Evolutionary conservation across 2,797 vertebrate species (phyloP), one percentile per base, ranked within the genome.

Genomic region (Pangasius larnaudii): DNA sequence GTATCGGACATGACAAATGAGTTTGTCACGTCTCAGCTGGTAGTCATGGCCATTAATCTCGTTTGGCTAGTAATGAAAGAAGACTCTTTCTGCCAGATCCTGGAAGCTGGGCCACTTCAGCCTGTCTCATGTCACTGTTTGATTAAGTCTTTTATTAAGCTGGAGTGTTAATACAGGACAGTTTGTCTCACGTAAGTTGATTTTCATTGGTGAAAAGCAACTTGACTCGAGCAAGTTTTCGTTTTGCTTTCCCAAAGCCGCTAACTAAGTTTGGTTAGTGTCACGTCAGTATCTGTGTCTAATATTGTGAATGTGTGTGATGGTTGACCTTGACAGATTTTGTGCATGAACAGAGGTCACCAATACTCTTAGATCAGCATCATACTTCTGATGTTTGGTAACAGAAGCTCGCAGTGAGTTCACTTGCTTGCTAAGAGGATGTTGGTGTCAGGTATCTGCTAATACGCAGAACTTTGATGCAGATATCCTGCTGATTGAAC

Each of bases 1-100:
- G 36, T 61, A 51, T 61, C 56, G 8, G 53, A 46, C 83, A 39
- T 69, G 53, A 49, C 81, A 77, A 89, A 84, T 46, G n/a, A 87
- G 67, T 85, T 56, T 39, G 65, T 89, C 49, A 84, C 53, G 13
- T 51, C 86, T 65, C 80, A 86, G 87, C n/a, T 90, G 87, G 90
- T 90, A 88, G 82, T 88, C 88, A 5, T 9, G 71, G 49, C 85
- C 92, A 7, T 10, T 77, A 84, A 86, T 82, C 75, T 74, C 10
- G 27, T 85, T 88, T 49, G 65, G 65, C 53, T 72, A 33, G 33
- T 46, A 88, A 86, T 61, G 42, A 36, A 36, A 81, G 22, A 24
- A 19, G 18, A 24, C 56, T n/a, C 18, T 63, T 51, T 81, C 51
- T 79, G 10, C 22, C 22, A 13, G 65, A 42, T 88, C 84, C 39